Conservation (phyloP, 2,113 vertebrate species). For the Saguinus imperator region DNA sequence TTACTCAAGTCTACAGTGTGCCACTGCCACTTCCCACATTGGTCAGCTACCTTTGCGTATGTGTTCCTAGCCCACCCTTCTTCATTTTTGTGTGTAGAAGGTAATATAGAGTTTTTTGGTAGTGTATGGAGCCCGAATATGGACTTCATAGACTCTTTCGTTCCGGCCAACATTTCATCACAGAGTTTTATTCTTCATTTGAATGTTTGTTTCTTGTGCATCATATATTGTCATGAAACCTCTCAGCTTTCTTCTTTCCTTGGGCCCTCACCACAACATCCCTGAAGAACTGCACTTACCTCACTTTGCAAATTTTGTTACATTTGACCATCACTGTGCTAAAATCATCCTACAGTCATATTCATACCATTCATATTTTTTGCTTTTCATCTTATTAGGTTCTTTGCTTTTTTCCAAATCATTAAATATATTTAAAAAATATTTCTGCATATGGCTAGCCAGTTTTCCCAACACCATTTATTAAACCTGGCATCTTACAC, state of each 20-base stretch:
- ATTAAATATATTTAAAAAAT: not conserved
- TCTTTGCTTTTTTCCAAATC: not conserved
- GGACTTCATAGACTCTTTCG: not conserved
- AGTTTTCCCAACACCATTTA: too few relatives aligned
- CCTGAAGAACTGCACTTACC: not conserved
- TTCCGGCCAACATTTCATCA: not conserved
- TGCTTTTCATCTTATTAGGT: not conserved
- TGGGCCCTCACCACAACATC: not conserved
- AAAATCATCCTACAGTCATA: not conserved
- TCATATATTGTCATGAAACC: not conserved
- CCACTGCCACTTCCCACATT: too few relatives aligned
- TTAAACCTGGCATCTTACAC: too few relatives aligned
- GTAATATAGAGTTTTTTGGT: not conserved
- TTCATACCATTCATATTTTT: not conserved
- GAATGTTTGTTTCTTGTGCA: not conserved
- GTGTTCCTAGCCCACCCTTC: not conserved
- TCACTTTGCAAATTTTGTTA: not conserved
- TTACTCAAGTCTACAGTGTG: not conserved
- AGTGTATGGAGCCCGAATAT: not conserved
- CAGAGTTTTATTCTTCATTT: not conserved
- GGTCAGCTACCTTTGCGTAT: not conserved
- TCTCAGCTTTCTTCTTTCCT: not conserved
- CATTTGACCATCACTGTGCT: not conserved
- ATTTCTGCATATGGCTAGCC: too few relatives aligned
- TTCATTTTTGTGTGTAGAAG: not conserved